Percentiles rank a stretch among this genome's conserved stretches.
These are phyloP conservation scores for Chrysolina haemoptera DNA, from an alignment of 2,888 invertebrate genomes.

Conservation along the genomic window DNA sequence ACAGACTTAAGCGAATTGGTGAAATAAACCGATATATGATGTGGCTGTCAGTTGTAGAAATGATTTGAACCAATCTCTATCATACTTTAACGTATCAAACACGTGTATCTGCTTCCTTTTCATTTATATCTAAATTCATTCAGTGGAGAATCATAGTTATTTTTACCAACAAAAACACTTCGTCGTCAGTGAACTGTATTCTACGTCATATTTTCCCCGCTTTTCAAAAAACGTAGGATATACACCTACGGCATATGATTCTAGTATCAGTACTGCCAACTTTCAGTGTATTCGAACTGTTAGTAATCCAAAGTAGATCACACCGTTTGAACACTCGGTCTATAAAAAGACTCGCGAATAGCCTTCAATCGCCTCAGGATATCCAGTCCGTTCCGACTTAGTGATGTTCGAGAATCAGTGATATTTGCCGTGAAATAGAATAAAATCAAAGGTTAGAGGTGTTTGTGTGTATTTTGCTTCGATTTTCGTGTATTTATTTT, in stretches of 20 bases:
- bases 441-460: background rate
- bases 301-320: conserved; percentile 39
- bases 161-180: conserved; percentile 9
- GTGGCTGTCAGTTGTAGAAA: too few relatives aligned
- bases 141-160: conserved; percentile 4
- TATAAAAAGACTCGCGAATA: conserved; percentile 38
- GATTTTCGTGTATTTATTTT: background rate
- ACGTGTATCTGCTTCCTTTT: background rate
- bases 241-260: conserved; percentile 19
- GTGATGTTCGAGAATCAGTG: conserved; percentile 41
- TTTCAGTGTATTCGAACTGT: conserved; percentile 14
- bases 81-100: background rate
- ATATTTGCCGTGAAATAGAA: conserved; percentile 23
- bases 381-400: conserved; percentile 35
- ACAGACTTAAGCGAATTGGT: too few relatives aligned
- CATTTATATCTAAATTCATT: background rate
- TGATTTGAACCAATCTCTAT: background rate
- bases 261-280: conserved; percentile 30
- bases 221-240: background rate
- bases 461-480: background rate
- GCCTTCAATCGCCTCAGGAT: conserved; percentile 30
- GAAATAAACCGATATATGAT: too few relatives aligned
- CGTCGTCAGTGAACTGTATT: conserved; percentile 13
- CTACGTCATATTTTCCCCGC: conserved; percentile 21
- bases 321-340: conserved; percentile 37